Evolutionary conservation across 2,888 invertebrate genomes (phyloP).

Genomic region (Lepetodrilus schrolli): DNA sequence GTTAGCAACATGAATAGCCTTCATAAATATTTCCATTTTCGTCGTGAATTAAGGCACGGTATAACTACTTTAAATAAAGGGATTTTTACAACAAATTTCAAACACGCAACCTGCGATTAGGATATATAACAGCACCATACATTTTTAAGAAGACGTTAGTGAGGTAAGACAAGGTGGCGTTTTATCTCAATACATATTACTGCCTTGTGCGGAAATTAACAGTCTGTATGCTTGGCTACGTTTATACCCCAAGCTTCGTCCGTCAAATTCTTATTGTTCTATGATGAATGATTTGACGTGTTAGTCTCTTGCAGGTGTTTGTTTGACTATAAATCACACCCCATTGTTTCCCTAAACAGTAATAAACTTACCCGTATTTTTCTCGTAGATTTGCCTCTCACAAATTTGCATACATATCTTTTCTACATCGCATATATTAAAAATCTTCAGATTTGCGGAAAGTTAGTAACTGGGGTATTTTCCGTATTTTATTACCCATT

Average conservation of each 20-base stretch:
- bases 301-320: slow-evolving; percentile 11
- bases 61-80: background rate
- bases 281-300: slow-evolving; percentile 16
- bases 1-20: too few relatives aligned
- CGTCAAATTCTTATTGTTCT: slow-evolving; percentile 15
- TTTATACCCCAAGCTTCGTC: background rate
- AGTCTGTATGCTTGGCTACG: background rate
- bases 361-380: background rate
- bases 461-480: background rate
- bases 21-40: background rate
- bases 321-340: background rate
- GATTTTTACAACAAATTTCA: background rate
- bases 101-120: background rate
- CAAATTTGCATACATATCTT: slow-evolving; percentile 8
- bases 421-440: background rate
- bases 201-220: slow-evolving; percentile 2
- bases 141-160: background rate
- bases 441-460: background rate
- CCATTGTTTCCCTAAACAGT: slow-evolving; percentile 5
- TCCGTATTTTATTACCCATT: background rate
- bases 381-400: background rate
- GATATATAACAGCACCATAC: background rate
- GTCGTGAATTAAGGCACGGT: background rate
- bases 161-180: background rate
- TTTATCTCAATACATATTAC: background rate